Percentiles rank a stretch among this genome's conserved stretches.
phyloP scores from a whole-genome alignment of 2,797 vertebrate species.

The Silurus aristotelis region DNA sequence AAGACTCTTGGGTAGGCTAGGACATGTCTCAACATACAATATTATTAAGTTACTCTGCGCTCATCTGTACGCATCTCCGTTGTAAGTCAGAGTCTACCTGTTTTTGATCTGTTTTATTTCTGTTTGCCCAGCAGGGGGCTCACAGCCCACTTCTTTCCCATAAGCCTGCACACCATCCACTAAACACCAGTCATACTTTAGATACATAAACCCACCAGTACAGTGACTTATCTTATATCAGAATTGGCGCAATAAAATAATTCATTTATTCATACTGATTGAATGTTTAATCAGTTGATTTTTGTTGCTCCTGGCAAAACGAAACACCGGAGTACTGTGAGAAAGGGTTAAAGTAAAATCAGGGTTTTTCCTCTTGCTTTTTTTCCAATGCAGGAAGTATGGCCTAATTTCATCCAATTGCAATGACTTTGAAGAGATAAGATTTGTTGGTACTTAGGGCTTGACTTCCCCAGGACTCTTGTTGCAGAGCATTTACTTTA shows the following conservation, averaged over 20 bases:
- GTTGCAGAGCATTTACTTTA: not conserved
- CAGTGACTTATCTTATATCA: no score
- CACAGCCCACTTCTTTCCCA: not conserved
- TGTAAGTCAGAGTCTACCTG: not conserved
- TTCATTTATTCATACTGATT: not conserved
- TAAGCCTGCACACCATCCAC: not conserved
- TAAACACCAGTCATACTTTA: not conserved
- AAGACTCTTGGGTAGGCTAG: no score
- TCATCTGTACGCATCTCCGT: not conserved
- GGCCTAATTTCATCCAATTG: not conserved
- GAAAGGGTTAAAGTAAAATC: not conserved
- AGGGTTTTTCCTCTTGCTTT: not conserved
- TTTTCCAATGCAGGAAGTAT: not conserved
- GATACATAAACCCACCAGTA: no score
- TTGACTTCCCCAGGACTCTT: not conserved
- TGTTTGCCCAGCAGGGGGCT: conserved; percentile 1
- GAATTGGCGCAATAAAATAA: no score
- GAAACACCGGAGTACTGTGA: not conserved
- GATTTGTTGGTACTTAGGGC: not conserved
- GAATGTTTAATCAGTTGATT: not conserved
- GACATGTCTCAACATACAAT: no score
- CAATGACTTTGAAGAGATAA: no score
- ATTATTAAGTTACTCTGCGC: no score
- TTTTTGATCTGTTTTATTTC: not conserved
- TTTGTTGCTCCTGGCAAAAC: no score